phyloP scores from a whole-genome alignment of 2,797 vertebrate species.

The Chrysolophus pictus region DNA sequence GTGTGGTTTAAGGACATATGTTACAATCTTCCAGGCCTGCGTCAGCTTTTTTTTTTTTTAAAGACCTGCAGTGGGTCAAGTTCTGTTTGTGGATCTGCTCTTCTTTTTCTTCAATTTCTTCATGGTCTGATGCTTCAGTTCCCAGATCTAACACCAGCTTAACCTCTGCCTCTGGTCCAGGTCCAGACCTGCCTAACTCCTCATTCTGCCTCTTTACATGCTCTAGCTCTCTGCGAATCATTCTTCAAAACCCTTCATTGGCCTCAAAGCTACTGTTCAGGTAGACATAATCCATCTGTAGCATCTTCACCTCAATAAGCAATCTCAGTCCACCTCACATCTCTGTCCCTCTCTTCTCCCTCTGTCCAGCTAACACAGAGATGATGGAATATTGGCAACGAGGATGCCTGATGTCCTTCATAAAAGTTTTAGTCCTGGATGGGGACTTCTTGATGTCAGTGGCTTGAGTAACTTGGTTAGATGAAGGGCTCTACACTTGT shows the following conservation, averaged over 20 bases:
- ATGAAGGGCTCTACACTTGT: background rate
- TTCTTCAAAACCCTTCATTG: fast-evolving
- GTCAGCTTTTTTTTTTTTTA: background rate
- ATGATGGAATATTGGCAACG: fast-evolving
- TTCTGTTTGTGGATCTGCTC: background rate
- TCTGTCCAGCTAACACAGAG: background rate
- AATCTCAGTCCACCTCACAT: background rate
- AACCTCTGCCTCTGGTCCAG: background rate
- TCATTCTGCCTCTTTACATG: background rate
- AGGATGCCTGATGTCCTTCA: background rate
- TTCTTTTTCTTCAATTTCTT: background rate
- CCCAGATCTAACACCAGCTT: background rate
- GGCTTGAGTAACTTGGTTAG: background rate
- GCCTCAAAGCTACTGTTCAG: background rate
- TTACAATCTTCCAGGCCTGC: fast-evolving
- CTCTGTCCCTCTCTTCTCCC: background rate
- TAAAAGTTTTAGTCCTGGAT: background rate
- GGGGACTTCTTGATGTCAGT: background rate
- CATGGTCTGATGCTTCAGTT: background rate
- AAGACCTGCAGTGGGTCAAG: background rate
- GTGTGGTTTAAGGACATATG: background rate
- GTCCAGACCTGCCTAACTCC: background rate
- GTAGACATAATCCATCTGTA: background rate
- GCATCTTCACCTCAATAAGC: background rate
- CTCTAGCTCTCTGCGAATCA: no score